A percentile compares a stretch with the other conserved stretches of the same genome.
These are phyloP conservation scores for Diarsia dahlii DNA, from an alignment of 2,888 invertebrate species.

Conservation along the genomic window DNA sequence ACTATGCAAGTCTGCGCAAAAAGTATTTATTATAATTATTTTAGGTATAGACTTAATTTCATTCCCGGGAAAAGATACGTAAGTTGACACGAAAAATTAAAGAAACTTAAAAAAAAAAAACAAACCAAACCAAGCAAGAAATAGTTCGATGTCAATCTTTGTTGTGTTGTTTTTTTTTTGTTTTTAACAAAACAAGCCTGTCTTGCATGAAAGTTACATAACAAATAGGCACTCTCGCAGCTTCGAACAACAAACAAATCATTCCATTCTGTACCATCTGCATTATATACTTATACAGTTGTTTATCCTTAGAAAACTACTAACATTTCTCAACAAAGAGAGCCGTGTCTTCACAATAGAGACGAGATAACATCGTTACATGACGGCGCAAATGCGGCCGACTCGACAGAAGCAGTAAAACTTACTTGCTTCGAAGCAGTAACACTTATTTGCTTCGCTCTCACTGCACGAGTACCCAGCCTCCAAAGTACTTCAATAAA, in stretches of 20 bases:
- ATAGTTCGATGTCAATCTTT: not conserved
- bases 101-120: too few relatives aligned
- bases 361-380: constrained; percentile 58
- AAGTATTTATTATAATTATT: not conserved
- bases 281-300: constrained; percentile 46
- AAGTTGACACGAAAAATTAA: not conserved
- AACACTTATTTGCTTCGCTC: constrained; percentile 50
- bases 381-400: constrained; percentile 52
- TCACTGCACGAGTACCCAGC: constrained; percentile 26
- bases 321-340: constrained; percentile 45
- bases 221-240: not conserved
- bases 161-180: not conserved
- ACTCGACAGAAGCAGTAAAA: constrained; percentile 30
- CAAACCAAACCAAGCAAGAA: too few relatives aligned
- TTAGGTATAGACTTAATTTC: not conserved
- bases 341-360: constrained; percentile 39
- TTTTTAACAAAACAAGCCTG: not conserved
- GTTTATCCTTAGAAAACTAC: constrained; percentile 48
- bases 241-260: constrained; percentile 35
- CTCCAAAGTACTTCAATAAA: constrained; percentile 49
- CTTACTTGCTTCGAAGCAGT: constrained; percentile 44
- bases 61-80: not conserved
- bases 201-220: constrained; percentile 5
- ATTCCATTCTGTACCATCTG: constrained; percentile 29
- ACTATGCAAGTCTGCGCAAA: not conserved